Evolutionary conservation across 2,113 vertebrate species (phyloP).

Genomic region (Eclectus roratus): DNA sequence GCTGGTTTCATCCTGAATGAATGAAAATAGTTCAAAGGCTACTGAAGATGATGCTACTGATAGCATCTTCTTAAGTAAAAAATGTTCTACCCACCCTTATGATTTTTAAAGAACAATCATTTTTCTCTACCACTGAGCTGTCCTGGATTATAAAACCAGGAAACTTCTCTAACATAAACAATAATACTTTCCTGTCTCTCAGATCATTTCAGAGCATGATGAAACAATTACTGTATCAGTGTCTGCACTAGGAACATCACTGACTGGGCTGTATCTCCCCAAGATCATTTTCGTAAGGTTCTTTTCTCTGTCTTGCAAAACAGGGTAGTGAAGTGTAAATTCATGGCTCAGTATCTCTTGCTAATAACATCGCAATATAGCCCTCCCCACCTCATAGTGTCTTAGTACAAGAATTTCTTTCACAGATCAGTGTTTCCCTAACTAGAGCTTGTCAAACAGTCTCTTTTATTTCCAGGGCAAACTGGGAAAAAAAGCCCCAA

Average conservation of each 20-base stretch:
- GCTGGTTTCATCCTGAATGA: background rate
- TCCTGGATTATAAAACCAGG: background rate
- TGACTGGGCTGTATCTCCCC: background rate
- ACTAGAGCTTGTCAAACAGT: background rate
- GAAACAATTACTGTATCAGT: background rate
- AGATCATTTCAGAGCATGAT: background rate
- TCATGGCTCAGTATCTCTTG: background rate
- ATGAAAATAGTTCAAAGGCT: background rate
- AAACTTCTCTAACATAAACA: background rate
- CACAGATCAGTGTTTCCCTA: background rate
- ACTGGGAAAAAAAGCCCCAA: background rate
- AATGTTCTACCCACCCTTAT: background rate
- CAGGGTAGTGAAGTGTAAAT: background rate
- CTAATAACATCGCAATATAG: background rate
- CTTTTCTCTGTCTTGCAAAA: background rate
- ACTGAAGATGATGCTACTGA: background rate
- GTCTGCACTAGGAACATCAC: background rate
- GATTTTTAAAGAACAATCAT: background rate
- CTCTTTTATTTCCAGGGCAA: background rate
- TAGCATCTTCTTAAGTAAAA: background rate
- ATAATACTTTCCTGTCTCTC: background rate
- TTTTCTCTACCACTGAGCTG: background rate
- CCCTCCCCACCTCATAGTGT: background rate
- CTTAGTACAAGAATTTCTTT: background rate
- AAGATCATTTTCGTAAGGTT: background rate